Evolutionary conservation across 1,140 invertebrate species (phyloP).

Genomic region (Ridgeia piscesae): DNA sequence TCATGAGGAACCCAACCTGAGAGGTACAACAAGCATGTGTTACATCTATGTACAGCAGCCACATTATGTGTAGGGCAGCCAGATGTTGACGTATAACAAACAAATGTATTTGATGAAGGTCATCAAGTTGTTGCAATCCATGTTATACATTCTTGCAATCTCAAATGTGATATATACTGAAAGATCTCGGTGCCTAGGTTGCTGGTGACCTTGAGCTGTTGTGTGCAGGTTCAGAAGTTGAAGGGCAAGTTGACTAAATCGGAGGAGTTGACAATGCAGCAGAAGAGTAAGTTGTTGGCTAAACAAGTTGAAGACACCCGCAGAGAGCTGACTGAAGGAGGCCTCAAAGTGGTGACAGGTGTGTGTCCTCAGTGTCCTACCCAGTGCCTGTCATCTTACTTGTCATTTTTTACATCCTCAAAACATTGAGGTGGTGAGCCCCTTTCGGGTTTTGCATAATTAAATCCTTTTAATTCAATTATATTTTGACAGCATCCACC

Average conservation of each 20-base stretch:
- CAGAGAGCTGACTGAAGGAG: constrained; percentile 18
- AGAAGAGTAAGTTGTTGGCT: constrained; percentile 25
- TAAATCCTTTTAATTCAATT: background rate
- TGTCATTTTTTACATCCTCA: background rate
- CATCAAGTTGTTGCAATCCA: too few species aligned
- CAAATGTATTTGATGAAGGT: too few species aligned
- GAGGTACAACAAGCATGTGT: too few species aligned
- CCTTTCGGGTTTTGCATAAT: too few species aligned
- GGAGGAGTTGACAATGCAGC: constrained; percentile 20
- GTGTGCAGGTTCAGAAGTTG: constrained; percentile 23
- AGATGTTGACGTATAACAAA: background rate
- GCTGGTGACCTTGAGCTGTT: background rate
- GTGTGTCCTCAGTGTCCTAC: background rate
- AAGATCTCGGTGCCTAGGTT: background rate
- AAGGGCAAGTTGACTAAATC: constrained; percentile 26
- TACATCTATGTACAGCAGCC: background rate
- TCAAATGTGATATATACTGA: too few species aligned
- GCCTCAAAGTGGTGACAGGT: background rate
- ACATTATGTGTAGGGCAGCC: background rate
- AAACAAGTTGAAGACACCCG: constrained; percentile 23
- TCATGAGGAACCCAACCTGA: too few species aligned
- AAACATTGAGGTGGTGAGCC: background rate
- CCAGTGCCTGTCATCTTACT: background rate
- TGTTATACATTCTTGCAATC: too few species aligned
- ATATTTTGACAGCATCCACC: background rate